Base-by-base conservation (phyloP, 2,113 vertebrate genomes). In the Pimephales promelas region DNA sequence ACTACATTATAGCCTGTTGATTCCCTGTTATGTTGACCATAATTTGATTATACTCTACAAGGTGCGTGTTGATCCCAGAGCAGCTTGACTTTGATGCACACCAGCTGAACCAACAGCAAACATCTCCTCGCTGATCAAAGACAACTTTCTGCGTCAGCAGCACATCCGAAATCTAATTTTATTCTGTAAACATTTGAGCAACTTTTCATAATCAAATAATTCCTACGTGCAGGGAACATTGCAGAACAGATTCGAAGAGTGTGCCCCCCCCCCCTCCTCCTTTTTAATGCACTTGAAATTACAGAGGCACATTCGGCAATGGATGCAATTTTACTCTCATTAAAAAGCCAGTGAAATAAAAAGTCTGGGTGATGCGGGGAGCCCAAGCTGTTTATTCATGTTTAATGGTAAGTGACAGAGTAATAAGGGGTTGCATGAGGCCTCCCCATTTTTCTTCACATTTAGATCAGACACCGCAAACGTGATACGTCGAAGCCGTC, bases 321-420 rank as follows among this genome's bases (percentile, higher is more conserved):
- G 61, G 84, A 86, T 84, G 84, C 75, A 86, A 88, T 88, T 86
- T 86, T 87, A 83, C 81, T 85, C 83, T 88, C 72, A 88, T 88
- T 88, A 88, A 81, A 84, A 88, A 85, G 68, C 59, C 40, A 71
- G 83, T 22, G 74, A 88, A 87, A 87, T 80, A 83, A 86, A 87
- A 87, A 83, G 85, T 81, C 72, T 62, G 76, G 62, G 64, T 83
- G 68, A 85, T 83, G 57, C 59, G 70, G 81, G 54, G 45, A 76
- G 81, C 81, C 54, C 82, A 47, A 77, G 84, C 84, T 89, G 85
- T 89, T 89, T 88, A 85, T 86, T 89, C 85, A 83, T 81, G 85
- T 84, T 88, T 88, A 89, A 88, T 85, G 86, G 78, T 85, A 85
- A 86, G 85, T 85, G 83, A 88, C 86, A 85, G 85, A 86, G 85